Conservation (phyloP, 2,797 vertebrate species). For the Macropus fuliginosus region DNA sequence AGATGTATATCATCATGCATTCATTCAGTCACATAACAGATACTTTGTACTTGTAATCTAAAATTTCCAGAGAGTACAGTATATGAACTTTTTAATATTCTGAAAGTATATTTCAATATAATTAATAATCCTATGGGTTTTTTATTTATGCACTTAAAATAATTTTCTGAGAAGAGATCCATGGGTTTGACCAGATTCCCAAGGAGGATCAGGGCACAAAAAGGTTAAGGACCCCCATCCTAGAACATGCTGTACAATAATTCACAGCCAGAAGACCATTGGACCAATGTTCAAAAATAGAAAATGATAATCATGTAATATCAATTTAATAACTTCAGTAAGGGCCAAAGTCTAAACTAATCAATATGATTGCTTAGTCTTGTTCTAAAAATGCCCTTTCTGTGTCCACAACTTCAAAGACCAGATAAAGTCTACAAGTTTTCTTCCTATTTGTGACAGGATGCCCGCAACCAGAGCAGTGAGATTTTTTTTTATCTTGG, state of each 20-base stretch:
- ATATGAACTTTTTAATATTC: neutral
- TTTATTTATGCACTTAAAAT: neutral
- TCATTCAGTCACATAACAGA: neutral
- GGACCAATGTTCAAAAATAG: neutral
- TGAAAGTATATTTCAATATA: neutral
- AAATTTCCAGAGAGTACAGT: neutral
- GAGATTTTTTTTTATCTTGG: too few relatives aligned
- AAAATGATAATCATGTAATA: neutral
- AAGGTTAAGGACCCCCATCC: neutral
- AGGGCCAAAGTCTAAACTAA: too few relatives aligned
- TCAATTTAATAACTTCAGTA: too few relatives aligned
- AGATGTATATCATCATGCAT: neutral
- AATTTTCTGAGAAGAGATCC: neutral
- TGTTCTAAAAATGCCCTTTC: too few relatives aligned
- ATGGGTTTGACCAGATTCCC: neutral
- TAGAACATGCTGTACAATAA: neutral
- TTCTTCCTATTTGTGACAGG: too few relatives aligned
- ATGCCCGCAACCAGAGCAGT: too few relatives aligned
- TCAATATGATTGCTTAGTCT: too few relatives aligned
- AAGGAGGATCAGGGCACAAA: neutral
- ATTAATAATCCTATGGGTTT: neutral
- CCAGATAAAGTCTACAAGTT: too few relatives aligned
- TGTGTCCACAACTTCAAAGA: too few relatives aligned
- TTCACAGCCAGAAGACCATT: neutral
- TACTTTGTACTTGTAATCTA: neutral